These are phyloP conservation scores for Bombus cullumanus DNA, from an alignment of 1,140 invertebrate genomes.

Conservation along the genomic window DNA sequence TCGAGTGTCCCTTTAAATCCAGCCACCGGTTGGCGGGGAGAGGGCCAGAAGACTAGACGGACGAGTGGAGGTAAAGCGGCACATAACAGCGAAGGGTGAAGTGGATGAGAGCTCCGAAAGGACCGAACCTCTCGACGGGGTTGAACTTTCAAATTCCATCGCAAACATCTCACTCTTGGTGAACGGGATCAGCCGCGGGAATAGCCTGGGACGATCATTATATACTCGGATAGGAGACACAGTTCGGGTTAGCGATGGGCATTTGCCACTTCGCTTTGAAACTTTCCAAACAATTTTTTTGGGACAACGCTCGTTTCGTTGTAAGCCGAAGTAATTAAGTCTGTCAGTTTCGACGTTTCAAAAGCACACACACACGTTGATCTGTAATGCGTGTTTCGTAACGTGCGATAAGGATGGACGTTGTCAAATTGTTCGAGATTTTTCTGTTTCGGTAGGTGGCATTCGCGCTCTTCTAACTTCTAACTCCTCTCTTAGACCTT, in stretches of 20 bases:
- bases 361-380: neutral
- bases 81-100: slow-evolving; percentile 58
- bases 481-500: neutral
- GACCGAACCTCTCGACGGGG: slow-evolving; percentile 53
- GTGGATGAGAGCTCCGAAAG: slow-evolving; percentile 56
- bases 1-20: slow-evolving; percentile 36
- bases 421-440: neutral
- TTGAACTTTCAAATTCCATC: slow-evolving; percentile 65
- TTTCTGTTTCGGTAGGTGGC: neutral
- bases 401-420: too few species aligned
- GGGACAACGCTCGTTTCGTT: too few species aligned
- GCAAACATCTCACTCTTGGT: slow-evolving; percentile 58
- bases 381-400: neutral
- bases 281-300: neutral
- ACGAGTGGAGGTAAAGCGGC: slow-evolving; percentile 61
- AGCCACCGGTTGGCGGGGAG: neutral
- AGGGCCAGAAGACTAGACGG: slow-evolving; percentile 7
- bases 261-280: neutral
- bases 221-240: slow-evolving; percentile 17
- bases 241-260: slow-evolving; percentile 19
- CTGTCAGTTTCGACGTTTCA: neutral
- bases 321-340: too few species aligned
- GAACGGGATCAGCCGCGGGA: neutral
- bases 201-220: slow-evolving; percentile 8
- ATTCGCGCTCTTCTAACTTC: too few species aligned